Percentiles rank a stretch among this genome's conserved stretches.
Evolutionary conservation across 2,113 vertebrate genomes (phyloP).

Genomic region (Ctenodactylus gundi): DNA sequence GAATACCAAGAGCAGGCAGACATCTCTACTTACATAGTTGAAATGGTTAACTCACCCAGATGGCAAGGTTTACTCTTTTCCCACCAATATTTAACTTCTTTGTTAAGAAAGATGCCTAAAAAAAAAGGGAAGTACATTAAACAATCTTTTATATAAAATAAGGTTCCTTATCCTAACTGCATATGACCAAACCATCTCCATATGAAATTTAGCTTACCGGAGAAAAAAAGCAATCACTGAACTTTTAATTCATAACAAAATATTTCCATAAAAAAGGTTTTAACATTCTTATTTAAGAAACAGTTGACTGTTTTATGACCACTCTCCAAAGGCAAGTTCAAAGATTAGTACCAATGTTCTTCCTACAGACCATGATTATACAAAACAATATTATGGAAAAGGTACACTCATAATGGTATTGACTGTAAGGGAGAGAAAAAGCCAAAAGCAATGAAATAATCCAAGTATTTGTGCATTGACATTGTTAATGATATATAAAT

Average conservation of each 20-base stretch:
- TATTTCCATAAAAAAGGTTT: conserved; percentile 39
- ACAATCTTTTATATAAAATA: conserved; percentile 36
- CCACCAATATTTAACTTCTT: conserved; percentile 99
- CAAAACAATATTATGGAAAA: background rate
- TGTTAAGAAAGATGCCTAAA: conserved; percentile 97
- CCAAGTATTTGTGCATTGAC: background rate
- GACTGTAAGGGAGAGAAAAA: background rate
- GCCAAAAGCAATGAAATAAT: background rate
- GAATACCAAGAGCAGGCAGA: background rate
- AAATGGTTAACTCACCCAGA: conserved; percentile 88
- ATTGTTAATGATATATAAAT: background rate
- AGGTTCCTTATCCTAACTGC: background rate
- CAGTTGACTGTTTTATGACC: background rate
- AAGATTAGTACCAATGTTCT: background rate
- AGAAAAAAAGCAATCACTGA: conserved; percentile 15
- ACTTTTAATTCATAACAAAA: conserved; percentile 32
- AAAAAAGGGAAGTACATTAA: conserved; percentile 70
- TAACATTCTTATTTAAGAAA: conserved; percentile 13
- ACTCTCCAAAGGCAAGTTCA: background rate
- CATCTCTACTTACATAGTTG: background rate
- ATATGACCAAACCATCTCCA: background rate
- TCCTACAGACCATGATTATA: background rate
- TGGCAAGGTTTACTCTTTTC: conserved; percentile 97
- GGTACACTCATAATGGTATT: background rate
- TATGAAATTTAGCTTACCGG: conserved; percentile 16